Base-by-base conservation (phyloP, 1,140 invertebrate genomes). In the Zeugodacus cucurbitae region DNA sequence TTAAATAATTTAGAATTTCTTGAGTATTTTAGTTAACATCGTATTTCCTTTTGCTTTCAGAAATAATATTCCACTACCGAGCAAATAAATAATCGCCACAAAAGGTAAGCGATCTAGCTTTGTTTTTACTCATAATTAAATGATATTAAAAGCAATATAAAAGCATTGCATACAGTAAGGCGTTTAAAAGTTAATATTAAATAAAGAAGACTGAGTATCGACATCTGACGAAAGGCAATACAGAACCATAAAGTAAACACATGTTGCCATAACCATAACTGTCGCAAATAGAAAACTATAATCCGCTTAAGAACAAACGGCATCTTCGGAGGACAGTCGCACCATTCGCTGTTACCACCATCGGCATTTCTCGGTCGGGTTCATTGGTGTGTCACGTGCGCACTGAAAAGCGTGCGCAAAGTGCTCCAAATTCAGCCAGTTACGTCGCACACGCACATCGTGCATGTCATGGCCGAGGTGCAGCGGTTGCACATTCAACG, bases 361-460 rank as follows among this genome's bases (percentile, higher is more conserved):
- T 0, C 90, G 89, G 88, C 91, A 91, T 4, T 41, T 85, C 11
- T 90, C 29, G 11, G 54, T 14, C 32, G 78, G 89, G 59, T 89
- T 74, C 90, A 91, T 91, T 3, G 87, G 64, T 59, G 90, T 88
- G 32, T 90, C 89, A 10, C 87, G 59, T 1, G 29, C 59, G 88
- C 91, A 91, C 22, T 90, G 74, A 88, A 91, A 91, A 22, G 88
- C 87, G n/a, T 29, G 48, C 41, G 89, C 88, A 89, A 91, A 91
- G n/a, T 89, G 87, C 41, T 91, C 90, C 82, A 89, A 89, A 88
- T 90, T 89, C 11, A 89, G 88, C 91, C 91, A 91, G 87, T 91
- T 91, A 32, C 89, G 89, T 88, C 89, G 90, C 8, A 91, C 90
- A 14, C 91, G 89, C 64, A 89, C 88, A 74, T 90, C 89, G 67